Conservation (phyloP, 2,888 invertebrate species). For the Notodonta dromedarius region DNA sequence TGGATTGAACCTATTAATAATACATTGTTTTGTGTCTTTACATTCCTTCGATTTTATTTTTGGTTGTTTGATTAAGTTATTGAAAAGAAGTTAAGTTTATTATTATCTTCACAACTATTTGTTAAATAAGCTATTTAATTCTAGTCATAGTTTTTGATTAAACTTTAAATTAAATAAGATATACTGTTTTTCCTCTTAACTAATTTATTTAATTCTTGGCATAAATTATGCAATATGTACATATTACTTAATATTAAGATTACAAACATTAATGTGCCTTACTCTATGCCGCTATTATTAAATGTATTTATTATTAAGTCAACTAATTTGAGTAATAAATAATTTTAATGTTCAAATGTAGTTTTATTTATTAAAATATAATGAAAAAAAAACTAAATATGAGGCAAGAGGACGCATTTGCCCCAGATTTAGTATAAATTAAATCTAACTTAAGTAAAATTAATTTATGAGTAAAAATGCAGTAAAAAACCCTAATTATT, state of each 20-base stretch:
- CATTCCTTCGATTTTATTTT: slow-evolving; percentile 1
- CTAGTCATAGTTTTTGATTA: slow-evolving; percentile 3
- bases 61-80: background rate
- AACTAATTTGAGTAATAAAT: slow-evolving; percentile 17
- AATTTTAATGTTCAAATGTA: slow-evolving; percentile 15
- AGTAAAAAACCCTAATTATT: slow-evolving; percentile 53
- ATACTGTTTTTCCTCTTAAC: background rate
- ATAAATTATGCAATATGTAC: slow-evolving; percentile 55
- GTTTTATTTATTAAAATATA: slow-evolving; percentile 4
- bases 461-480: slow-evolving; percentile 67
- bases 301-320: slow-evolving; percentile 7
- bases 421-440: slow-evolving; percentile 54
- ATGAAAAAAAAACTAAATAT: slow-evolving; percentile 44
- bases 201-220: slow-evolving; percentile 28
- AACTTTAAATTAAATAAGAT: background rate
- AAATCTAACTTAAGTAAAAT: slow-evolving; percentile 13
- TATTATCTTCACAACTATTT: background rate
- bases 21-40: background rate
- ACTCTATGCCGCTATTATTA: slow-evolving; percentile 11
- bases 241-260: slow-evolving; percentile 42
- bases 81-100: too few species aligned
- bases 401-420: slow-evolving; percentile 80
- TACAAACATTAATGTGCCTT: slow-evolving; percentile 22
- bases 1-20: too few species aligned
- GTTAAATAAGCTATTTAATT: background rate